Conservation (phyloP, 2,113 vertebrate genomes). For the Etheostoma spectabile region DNA sequence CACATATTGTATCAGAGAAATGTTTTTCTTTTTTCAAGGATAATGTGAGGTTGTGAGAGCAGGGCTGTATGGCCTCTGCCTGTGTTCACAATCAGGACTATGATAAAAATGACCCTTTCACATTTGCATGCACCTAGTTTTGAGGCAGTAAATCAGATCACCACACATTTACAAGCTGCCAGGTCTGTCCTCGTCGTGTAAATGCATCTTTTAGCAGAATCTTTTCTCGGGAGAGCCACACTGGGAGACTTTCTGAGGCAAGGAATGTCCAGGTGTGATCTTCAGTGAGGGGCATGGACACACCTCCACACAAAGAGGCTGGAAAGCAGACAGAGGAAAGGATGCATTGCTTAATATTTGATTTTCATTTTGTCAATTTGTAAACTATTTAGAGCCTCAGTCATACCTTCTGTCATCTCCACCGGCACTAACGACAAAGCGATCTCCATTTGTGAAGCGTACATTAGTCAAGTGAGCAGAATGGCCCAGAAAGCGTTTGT, state of each 20-base stretch:
- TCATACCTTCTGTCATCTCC: slow-evolving; percentile 95
- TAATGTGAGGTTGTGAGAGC: slow-evolving; percentile 41
- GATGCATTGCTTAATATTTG: not conserved
- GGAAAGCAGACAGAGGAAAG: slow-evolving; percentile 29
- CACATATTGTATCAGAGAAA: slow-evolving; percentile 45
- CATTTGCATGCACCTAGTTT: slow-evolving; percentile 73
- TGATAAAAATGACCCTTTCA: slow-evolving; percentile 61
- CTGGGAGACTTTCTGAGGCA: slow-evolving; percentile 53
- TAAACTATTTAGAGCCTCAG: not conserved
- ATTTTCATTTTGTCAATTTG: not conserved
- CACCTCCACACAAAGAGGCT: slow-evolving; percentile 99
- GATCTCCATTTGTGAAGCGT: slow-evolving; percentile 94
- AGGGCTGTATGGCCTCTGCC: slow-evolving; percentile 35
- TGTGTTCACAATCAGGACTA: slow-evolving; percentile 62
- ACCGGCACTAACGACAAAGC: slow-evolving; percentile 93
- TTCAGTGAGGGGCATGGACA: slow-evolving; percentile 92
- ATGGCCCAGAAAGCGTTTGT: slow-evolving; percentile 97
- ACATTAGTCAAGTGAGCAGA: slow-evolving; percentile 96
- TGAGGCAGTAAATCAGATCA: slow-evolving; percentile 72
- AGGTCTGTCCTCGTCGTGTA: slow-evolving; percentile 28
- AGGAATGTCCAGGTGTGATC: slow-evolving; percentile 48
- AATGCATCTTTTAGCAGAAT: slow-evolving; percentile 30
- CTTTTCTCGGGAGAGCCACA: slow-evolving; percentile 36
- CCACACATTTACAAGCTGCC: slow-evolving; percentile 66
- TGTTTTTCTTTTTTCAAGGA: slow-evolving; percentile 22